These are phyloP conservation scores for Apteryx owenii DNA, from an alignment of 2,113 vertebrate species.

Conservation along the genomic window DNA sequence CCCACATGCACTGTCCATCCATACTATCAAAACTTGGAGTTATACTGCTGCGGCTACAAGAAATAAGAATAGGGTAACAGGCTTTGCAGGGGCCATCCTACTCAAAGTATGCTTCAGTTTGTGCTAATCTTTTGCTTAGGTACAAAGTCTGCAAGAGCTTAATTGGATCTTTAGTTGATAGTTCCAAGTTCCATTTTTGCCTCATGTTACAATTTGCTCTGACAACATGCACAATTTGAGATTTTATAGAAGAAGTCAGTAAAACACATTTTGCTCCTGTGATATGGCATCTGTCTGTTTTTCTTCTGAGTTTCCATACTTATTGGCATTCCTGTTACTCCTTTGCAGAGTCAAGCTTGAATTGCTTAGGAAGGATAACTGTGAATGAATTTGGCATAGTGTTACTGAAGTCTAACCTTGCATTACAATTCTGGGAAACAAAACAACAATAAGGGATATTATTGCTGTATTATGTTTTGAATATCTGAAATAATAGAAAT, in stretches of 20 bases:
- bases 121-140: neutral
- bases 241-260: neutral
- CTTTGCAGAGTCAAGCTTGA: neutral
- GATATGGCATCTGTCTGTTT: neutral
- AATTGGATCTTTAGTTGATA: neutral
- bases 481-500: neutral
- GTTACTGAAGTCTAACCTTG: neutral
- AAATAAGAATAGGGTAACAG: neutral
- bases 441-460: neutral
- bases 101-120: neutral
- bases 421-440: neutral
- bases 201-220: neutral
- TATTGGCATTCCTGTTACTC: neutral
- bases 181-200: neutral
- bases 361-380: neutral
- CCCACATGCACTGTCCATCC: neutral
- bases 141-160: neutral
- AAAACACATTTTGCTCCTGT: neutral
- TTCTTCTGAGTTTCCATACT: neutral
- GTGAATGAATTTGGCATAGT: neutral
- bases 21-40: neutral
- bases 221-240: neutral
- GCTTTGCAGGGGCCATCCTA: neutral
- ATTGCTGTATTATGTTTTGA: neutral
- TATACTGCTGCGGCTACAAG: neutral